phyloP scores from a whole-genome alignment of 2,888 invertebrate species.

The Dichetophora obliterata region DNA sequence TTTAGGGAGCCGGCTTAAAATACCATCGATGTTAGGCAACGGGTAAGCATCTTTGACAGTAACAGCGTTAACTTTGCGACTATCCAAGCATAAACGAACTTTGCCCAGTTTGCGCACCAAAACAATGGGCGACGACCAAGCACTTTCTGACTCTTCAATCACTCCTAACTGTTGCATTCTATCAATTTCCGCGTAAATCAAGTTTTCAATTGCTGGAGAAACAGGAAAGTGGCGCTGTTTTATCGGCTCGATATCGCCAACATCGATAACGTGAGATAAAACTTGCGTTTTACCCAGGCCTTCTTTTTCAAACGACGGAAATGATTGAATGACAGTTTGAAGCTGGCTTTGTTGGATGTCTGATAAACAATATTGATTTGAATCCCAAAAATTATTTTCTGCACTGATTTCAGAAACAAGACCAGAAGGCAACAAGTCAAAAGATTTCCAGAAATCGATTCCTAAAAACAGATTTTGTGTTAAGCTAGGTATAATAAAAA shows the following conservation, averaged over 20 bases:
- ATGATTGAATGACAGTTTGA: not conserved
- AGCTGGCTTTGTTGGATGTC: not conserved
- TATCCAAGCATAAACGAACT: too few species aligned
- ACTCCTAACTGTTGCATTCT: slow-evolving; percentile 54
- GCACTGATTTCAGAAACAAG: not conserved
- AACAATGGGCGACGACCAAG: slow-evolving; percentile 52
- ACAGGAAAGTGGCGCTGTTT: slow-evolving; percentile 27
- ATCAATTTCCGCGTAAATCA: slow-evolving; percentile 52
- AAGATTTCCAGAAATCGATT: slow-evolving; percentile 27
- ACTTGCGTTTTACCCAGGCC: not conserved
- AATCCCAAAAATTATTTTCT: not conserved
- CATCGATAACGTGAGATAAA: not conserved
- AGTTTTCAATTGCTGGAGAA: slow-evolving; percentile 40
- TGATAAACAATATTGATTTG: not conserved
- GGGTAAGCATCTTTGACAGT: too few species aligned
- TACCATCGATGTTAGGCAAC: too few species aligned
- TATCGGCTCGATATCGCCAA: slow-evolving; percentile 33
- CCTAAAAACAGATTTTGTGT: too few species aligned
- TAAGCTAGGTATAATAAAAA: not conserved
- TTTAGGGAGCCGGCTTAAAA: too few species aligned
- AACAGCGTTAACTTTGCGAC: too few species aligned
- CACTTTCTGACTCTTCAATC: slow-evolving; percentile 53
- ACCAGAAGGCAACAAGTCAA: not conserved
- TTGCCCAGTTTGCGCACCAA: too few species aligned
- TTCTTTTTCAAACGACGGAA: slow-evolving; percentile 2